A percentile compares a stretch with the other conserved stretches of the same genome.
Evolutionary conservation across 2,797 vertebrate genomes (phyloP).

Genomic region (Odontamblyopus rebecca): DNA sequence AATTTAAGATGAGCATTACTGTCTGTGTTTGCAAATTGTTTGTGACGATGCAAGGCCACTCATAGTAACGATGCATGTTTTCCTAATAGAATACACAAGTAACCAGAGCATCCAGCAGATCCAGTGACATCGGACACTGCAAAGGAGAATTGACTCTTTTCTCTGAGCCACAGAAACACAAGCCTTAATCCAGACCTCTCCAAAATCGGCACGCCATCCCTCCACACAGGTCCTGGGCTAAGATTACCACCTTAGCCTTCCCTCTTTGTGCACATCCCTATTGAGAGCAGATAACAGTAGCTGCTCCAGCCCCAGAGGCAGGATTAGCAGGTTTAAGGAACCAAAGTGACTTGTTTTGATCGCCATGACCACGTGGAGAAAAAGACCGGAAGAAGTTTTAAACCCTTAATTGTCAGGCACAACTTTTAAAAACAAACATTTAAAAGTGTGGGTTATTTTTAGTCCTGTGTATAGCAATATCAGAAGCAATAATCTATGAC

Average conservation of each 20-base stretch:
- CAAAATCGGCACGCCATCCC: constrained; percentile 64
- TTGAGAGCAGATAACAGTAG: constrained; percentile 57
- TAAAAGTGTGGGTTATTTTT: background rate
- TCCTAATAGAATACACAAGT: constrained; percentile 33
- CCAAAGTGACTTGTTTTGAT: constrained; percentile 43
- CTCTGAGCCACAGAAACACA: constrained; percentile 60
- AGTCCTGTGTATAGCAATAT: background rate
- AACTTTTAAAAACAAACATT: constrained; percentile 1
- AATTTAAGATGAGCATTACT: no score
- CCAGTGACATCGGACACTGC: constrained; percentile 65
- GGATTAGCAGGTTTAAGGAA: constrained; percentile 51
- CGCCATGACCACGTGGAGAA: constrained; percentile 21
- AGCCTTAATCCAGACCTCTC: constrained; percentile 65
- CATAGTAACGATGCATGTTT: no score
- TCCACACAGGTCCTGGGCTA: constrained; percentile 61
- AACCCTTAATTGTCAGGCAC: constrained; percentile 19
- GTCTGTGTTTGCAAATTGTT: no score
- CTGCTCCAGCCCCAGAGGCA: constrained; percentile 62
- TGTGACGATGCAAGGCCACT: no score
- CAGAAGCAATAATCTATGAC: background rate
- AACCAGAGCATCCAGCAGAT: constrained; percentile 52
- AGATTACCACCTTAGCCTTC: constrained; percentile 64
- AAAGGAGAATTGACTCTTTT: constrained; percentile 55
- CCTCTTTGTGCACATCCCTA: constrained; percentile 67
- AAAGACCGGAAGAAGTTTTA: constrained; percentile 31